Evolutionary conservation across 2,888 invertebrate genomes (phyloP).

Genomic region (Cerastoderma edule): DNA sequence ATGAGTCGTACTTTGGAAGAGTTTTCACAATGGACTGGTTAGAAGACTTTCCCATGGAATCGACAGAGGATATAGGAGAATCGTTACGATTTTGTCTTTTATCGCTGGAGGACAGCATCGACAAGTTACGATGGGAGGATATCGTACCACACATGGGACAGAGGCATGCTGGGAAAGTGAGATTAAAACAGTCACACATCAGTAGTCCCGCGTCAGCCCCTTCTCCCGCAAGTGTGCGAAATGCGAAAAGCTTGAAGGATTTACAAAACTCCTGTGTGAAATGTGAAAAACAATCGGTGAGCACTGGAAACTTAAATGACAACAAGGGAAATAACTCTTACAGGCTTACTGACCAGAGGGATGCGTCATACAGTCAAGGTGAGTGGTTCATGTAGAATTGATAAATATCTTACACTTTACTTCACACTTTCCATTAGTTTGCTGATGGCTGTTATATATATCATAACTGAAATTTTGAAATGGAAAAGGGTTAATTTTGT

Average conservation of each 20-base stretch:
- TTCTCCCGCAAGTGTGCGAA: conserved; percentile 9
- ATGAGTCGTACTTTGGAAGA: conserved; percentile 51
- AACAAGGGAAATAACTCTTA: conserved; percentile 21
- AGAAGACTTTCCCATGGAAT: conserved; percentile 30
- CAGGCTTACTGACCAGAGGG: conserved; percentile 12
- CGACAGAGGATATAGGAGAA: conserved; percentile 53
- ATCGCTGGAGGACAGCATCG: conserved; percentile 63
- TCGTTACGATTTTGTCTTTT: conserved; percentile 60
- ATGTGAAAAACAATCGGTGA: conserved; percentile 16
- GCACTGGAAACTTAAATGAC: conserved; percentile 3
- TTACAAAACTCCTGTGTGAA: conserved; percentile 22
- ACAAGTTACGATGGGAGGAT: conserved; percentile 65
- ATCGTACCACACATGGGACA: conserved; percentile 41
- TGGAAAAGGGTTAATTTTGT: too few species aligned
- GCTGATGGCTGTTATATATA: too few species aligned
- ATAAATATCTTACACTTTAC: too few species aligned
- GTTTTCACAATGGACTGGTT: conserved; percentile 67
- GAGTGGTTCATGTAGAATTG: too few species aligned
- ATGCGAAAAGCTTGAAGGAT: conserved; percentile 19
- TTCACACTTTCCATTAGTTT: too few species aligned
- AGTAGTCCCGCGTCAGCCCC: not conserved
- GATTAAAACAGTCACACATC: conserved; percentile 31
- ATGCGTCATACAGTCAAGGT: conserved; percentile 9
- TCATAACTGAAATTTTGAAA: too few species aligned
- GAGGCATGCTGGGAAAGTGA: conserved; percentile 26